Percentiles rank a stretch among this genome's conserved stretches.
Conservation (phyloP, 2,113 vertebrate species). For the Misgurnus mizolepis region DNA sequence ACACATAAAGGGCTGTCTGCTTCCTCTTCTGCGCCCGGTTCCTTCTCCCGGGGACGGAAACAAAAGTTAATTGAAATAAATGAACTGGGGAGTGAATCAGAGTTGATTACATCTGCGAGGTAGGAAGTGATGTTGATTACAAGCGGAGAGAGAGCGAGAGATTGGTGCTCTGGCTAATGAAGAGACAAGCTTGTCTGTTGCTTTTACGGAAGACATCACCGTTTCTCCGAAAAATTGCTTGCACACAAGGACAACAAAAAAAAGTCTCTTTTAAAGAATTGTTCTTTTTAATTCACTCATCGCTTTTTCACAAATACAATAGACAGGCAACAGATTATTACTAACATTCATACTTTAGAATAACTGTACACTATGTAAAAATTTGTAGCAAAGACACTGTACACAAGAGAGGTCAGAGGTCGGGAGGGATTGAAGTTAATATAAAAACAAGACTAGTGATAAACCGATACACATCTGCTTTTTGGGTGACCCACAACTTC, state of each 20-base stretch:
- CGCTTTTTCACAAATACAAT: constrained; percentile 45
- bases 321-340: constrained; percentile 59
- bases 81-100: constrained; percentile 66
- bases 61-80: constrained; percentile 73
- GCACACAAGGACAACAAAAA: neutral
- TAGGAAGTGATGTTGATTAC: constrained; percentile 64
- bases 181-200: constrained; percentile 57
- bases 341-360: constrained; percentile 62
- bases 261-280: constrained; percentile 5
- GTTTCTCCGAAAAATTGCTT: neutral
- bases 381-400: constrained; percentile 67
- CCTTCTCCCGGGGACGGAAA: constrained; percentile 62
- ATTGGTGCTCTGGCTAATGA: constrained; percentile 56
- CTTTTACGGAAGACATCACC: constrained; percentile 49
- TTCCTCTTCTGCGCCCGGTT: constrained; percentile 38
- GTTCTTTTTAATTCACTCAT: constrained; percentile 62
- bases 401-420: constrained; percentile 60
- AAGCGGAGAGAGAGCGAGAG: constrained; percentile 53
- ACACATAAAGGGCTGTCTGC: constrained; percentile 29
- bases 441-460: neutral
- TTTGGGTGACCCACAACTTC: neutral
- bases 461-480: neutral
- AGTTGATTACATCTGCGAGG: constrained; percentile 65
- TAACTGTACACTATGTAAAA: constrained; percentile 76
- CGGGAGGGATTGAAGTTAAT: constrained; percentile 39